phyloP scores from a whole-genome alignment of 2,113 vertebrate genomes.

The Oenanthe melanoleuca region DNA sequence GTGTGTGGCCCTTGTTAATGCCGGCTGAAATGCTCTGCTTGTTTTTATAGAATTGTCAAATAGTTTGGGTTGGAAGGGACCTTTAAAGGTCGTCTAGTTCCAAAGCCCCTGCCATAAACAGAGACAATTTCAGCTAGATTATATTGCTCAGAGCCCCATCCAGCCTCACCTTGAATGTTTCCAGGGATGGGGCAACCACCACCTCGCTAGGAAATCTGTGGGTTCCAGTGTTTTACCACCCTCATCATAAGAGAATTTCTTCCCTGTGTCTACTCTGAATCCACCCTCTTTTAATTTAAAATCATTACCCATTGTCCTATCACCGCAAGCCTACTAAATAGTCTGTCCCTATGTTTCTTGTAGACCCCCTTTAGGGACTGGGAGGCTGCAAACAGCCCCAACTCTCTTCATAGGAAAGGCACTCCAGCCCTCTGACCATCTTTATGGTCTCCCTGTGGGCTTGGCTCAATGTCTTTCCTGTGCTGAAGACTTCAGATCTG shows the following conservation, averaged over 20 bases:
- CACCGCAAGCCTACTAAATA: neutral
- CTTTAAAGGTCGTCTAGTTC: neutral
- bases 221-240: neutral
- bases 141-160: neutral
- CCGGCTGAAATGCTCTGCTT: slow-evolving; percentile 46
- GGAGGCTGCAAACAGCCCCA: neutral
- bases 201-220: neutral
- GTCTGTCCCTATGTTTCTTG: accelerated
- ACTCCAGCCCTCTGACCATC: neutral
- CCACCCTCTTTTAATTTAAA: neutral
- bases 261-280: neutral
- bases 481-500: neutral
- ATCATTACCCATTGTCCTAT: neutral
- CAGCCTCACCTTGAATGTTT: neutral
- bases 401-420: neutral
- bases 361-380: neutral
- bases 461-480: neutral
- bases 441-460: neutral
- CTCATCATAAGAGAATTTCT: neutral
- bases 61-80: neutral
- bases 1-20: slow-evolving; percentile 56
- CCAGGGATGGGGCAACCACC: neutral
- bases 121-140: neutral
- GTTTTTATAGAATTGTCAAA: slow-evolving; percentile 30
- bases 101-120: neutral